phyloP scores from a whole-genome alignment of 2,888 invertebrate genomes.

The Mantis religiosa region DNA sequence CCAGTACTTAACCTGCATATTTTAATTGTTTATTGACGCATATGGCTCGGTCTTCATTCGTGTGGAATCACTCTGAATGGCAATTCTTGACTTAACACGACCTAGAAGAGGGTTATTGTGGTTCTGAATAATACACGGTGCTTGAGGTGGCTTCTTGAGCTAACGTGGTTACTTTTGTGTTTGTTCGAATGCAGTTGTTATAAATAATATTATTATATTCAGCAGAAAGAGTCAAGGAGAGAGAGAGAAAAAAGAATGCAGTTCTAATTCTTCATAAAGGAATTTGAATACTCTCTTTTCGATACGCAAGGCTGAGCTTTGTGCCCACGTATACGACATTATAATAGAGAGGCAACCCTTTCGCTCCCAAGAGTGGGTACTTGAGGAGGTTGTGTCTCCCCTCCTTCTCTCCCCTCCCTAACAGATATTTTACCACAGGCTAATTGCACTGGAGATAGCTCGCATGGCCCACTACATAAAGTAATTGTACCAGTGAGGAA shows the following conservation, averaged over 20 bases:
- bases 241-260: background rate
- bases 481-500: too few relatives aligned
- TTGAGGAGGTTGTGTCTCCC: background rate
- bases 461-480: too few relatives aligned
- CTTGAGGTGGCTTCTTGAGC: background rate
- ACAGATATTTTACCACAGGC: background rate
- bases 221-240: background rate
- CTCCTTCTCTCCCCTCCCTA: background rate
- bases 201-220: slow-evolving; percentile 1
- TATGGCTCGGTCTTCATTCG: background rate
- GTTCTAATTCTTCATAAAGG: slow-evolving; percentile 5
- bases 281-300: background rate
- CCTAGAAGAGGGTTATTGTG: background rate
- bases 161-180: background rate
- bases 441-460: background rate
- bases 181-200: background rate
- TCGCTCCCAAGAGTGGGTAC: background rate
- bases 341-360: slow-evolving; percentile 6
- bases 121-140: background rate
- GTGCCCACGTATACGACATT: background rate
- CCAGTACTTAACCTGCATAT: background rate
- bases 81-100: background rate
- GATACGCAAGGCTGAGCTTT: background rate
- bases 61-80: background rate
- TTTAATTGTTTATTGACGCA: background rate